Evolutionary conservation across 2,113 vertebrate species (phyloP).

Genomic region (Gulo gulo): DNA sequence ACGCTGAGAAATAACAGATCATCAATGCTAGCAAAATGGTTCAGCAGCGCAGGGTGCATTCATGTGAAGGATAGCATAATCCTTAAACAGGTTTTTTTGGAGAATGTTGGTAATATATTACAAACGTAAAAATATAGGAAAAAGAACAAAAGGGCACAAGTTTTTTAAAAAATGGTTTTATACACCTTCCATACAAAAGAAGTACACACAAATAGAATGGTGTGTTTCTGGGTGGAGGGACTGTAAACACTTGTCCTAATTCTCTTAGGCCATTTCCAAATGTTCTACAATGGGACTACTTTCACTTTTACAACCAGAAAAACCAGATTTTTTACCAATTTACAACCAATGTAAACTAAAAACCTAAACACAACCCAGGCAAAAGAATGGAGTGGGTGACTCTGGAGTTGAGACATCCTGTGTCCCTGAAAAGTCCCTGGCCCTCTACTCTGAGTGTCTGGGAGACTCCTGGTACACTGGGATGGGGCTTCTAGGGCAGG

Average conservation of each 20-base stretch:
- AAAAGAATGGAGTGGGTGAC: neutral
- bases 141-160: neutral
- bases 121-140: neutral
- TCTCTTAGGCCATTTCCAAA: neutral
- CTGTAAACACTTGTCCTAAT: neutral
- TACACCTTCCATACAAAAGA: neutral
- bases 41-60: neutral
- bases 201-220: neutral
- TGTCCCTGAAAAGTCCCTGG: neutral
- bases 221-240: neutral
- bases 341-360: neutral
- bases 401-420: neutral
- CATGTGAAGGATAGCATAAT: neutral
- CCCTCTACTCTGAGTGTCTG: neutral
- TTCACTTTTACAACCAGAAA: neutral
- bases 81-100: neutral
- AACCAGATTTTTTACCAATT: neutral
- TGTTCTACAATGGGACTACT: neutral
- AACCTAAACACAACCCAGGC: neutral
- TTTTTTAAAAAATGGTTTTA: neutral
- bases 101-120: neutral
- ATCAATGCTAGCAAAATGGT: neutral
- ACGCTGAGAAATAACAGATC: neutral
- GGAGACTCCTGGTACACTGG: neutral
- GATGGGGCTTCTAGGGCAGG: neutral